Conservation (phyloP, 2,113 vertebrate genomes). For the Cyanoramphus novaezelandiae region DNA sequence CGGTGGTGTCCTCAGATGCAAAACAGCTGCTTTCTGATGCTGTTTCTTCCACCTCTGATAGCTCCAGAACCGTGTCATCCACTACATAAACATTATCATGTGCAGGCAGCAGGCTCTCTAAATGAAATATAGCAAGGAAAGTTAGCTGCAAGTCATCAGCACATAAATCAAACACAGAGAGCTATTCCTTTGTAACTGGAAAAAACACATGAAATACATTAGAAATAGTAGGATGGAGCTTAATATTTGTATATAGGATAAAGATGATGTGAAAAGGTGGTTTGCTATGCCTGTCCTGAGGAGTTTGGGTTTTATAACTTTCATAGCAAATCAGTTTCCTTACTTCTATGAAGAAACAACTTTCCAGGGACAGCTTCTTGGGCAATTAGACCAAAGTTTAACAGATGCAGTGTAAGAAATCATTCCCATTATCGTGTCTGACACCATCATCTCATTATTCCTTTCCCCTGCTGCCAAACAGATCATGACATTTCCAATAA, state of each 20-base stretch:
- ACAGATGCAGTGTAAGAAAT: neutral
- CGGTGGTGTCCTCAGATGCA: conserved; percentile 84
- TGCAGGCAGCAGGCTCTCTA: conserved; percentile 79
- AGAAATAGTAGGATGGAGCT: neutral
- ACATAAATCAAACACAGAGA: neutral
- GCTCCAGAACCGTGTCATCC: conserved; percentile 44
- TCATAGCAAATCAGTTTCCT: neutral
- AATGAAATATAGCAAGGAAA: conserved; percentile 40
- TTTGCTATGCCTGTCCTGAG: neutral
- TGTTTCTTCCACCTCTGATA: conserved; percentile 79
- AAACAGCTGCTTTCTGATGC: conserved; percentile 84
- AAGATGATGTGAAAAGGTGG: neutral
- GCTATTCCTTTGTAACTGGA: neutral
- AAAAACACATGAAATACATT: neutral
- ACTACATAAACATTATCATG: conserved; percentile 33
- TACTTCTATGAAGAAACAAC: neutral
- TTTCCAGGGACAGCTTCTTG: neutral
- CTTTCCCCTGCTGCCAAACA: neutral
- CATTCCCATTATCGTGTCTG: neutral
- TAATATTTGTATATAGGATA: neutral
- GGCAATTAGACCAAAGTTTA: neutral
- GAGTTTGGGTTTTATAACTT: neutral
- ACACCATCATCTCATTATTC: neutral
- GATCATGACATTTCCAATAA: neutral
- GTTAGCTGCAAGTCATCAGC: conserved; percentile 13